A percentile compares a stretch with the other conserved stretches of the same genome.
phyloP scores from a whole-genome alignment of 2,113 vertebrate species.

The Psilopsiagon aurifrons region DNA sequence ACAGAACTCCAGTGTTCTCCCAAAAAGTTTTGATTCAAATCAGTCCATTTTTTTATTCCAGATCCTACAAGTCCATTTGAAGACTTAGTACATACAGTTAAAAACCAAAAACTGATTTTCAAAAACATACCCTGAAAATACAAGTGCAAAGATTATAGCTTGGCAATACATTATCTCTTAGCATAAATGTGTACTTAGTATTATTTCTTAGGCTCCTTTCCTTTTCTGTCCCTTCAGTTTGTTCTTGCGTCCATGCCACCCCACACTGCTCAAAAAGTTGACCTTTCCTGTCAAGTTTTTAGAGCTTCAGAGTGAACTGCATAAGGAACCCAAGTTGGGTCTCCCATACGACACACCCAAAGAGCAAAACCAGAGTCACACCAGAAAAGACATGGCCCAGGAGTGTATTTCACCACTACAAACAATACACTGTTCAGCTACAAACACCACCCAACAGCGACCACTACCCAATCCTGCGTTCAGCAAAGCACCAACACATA shows the following conservation, averaged over 20 bases:
- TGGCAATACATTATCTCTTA: accelerated
- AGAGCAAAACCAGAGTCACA: background rate
- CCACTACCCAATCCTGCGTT: background rate
- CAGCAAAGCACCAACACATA: background rate
- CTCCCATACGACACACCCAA: background rate
- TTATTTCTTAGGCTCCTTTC: background rate
- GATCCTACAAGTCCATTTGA: background rate
- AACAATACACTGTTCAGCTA: background rate
- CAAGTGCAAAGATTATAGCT: background rate
- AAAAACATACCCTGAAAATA: background rate
- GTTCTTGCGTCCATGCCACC: accelerated
- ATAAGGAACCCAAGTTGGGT: background rate
- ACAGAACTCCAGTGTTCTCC: background rate
- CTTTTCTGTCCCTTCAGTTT: background rate
- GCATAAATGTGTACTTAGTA: background rate
- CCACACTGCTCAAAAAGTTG: background rate
- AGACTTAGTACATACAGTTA: background rate
- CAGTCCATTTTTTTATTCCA: background rate
- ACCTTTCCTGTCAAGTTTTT: background rate
- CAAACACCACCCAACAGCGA: background rate
- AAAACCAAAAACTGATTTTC: background rate
- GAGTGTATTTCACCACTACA: background rate
- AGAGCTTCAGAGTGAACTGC: background rate
- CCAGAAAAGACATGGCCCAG: background rate
- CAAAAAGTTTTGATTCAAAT: background rate